Conservation (phyloP, 2,797 vertebrate genomes). For the Platyrinchus mystaceus region DNA sequence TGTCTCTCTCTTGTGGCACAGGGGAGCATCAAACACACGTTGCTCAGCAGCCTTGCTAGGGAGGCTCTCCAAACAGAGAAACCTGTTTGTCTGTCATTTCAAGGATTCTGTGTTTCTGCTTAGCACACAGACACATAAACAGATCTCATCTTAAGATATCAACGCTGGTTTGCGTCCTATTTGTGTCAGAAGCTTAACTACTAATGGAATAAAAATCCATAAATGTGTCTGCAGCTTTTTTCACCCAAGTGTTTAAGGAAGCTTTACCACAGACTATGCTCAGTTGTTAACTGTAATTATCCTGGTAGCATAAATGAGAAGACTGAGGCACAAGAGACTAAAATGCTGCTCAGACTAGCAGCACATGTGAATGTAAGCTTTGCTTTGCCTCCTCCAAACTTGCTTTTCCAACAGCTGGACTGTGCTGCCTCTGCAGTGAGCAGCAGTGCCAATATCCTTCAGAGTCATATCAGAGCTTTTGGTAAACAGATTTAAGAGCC, state of each 20-base stretch:
- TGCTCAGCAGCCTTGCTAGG: not conserved
- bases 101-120: not conserved
- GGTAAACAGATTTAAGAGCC: not conserved
- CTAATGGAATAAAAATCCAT: slow-evolving; percentile 33
- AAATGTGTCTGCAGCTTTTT: not conserved
- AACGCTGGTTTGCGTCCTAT: not conserved
- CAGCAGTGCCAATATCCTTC: not conserved
- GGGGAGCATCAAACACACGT: not conserved
- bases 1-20: not conserved
- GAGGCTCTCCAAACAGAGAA: not conserved
- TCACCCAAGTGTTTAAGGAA: not conserved
- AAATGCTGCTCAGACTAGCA: not conserved
- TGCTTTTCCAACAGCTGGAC: not conserved
- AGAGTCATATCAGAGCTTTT: not conserved
- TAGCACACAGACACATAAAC: slow-evolving; percentile 1
- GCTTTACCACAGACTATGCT: not conserved
- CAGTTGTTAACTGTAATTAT: not conserved
- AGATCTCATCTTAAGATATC: not conserved
- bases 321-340: not conserved
- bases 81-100: not conserved
- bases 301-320: not conserved
- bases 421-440: not conserved
- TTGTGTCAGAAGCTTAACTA: slow-evolving; percentile 7
- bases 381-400: not conserved
- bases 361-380: not conserved